Evolutionary conservation across 2,888 invertebrate genomes (phyloP).

Genomic region (Pammene aurita): DNA sequence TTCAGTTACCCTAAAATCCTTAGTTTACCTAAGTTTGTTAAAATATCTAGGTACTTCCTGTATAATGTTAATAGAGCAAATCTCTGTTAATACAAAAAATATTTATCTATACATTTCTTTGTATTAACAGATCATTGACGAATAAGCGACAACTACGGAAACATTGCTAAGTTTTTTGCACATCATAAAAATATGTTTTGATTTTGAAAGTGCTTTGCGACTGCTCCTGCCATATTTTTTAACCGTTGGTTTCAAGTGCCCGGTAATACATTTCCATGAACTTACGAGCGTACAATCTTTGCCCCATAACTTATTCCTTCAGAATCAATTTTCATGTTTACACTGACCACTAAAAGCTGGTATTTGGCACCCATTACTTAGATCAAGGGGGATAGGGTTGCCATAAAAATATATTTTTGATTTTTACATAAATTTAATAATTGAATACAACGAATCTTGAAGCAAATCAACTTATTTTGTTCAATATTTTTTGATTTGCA

Average conservation of each 20-base stretch:
- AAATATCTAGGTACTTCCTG: too few relatives aligned
- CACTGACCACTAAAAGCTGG: slow-evolving; percentile 69
- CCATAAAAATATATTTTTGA: slow-evolving; percentile 15
- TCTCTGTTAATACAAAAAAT: too few relatives aligned
- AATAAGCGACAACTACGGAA: too few relatives aligned
- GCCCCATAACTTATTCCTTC: slow-evolving; percentile 64
- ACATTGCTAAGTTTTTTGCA: not conserved
- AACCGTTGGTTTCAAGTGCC: slow-evolving; percentile 35
- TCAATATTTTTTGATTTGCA: too few relatives aligned
- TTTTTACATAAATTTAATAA: too few relatives aligned
- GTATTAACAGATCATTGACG: too few relatives aligned
- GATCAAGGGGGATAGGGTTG: slow-evolving; percentile 56
- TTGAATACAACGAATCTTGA: too few relatives aligned
- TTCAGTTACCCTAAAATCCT: too few relatives aligned
- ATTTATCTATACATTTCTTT: too few relatives aligned
- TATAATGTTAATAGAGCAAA: too few relatives aligned
- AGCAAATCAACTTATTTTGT: too few relatives aligned
- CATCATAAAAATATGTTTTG: not conserved
- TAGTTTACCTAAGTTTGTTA: too few relatives aligned
- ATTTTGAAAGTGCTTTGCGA: slow-evolving; percentile 20
- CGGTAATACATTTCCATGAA: slow-evolving; percentile 70
- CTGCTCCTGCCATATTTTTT: slow-evolving; percentile 31
- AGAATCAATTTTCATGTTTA: slow-evolving; percentile 82
- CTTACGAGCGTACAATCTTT: slow-evolving; percentile 55
- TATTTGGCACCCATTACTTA: slow-evolving; percentile 69